These are phyloP conservation scores for Daktulosphaira vitifoliae DNA, from an alignment of 1,140 invertebrate genomes.

Conservation along the genomic window DNA sequence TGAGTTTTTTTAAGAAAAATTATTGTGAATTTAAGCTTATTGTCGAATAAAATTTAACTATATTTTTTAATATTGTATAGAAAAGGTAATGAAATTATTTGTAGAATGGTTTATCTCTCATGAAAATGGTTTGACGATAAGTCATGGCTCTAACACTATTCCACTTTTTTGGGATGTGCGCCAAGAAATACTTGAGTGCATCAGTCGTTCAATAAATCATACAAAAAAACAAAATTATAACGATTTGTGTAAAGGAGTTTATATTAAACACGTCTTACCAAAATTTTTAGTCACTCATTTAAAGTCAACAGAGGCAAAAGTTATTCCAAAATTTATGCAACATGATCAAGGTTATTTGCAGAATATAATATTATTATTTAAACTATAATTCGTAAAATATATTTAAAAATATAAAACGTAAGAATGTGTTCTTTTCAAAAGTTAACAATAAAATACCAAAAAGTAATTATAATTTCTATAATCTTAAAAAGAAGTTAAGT, in stretches of 20 bases:
- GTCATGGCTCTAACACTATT: background rate
- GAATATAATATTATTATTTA: too few species aligned
- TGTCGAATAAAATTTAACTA: too few species aligned
- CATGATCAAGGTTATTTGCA: conserved; percentile 1
- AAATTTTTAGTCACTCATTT: background rate
- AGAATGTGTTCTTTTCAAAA: too few species aligned
- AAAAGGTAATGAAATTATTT: too few species aligned
- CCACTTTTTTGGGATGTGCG: background rate
- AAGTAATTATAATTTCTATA: too few species aligned
- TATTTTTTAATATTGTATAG: too few species aligned
- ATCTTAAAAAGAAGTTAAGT: too few species aligned
- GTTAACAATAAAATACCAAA: too few species aligned
- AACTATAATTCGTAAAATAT: too few species aligned
- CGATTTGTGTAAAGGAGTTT: background rate
- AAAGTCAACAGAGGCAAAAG: background rate
- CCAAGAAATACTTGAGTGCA: background rate
- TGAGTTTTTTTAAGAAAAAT: too few species aligned
- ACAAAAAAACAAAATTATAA: background rate
- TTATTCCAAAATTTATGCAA: background rate
- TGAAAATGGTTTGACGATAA: background rate
- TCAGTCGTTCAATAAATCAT: background rate
- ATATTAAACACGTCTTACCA: background rate
- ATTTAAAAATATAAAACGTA: too few species aligned
- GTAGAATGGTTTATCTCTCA: conserved; percentile 2
- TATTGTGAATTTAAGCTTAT: too few species aligned